These are phyloP conservation scores for Pachliopta kotzebuea DNA, from an alignment of 2,888 invertebrate genomes.

Conservation along the genomic window DNA sequence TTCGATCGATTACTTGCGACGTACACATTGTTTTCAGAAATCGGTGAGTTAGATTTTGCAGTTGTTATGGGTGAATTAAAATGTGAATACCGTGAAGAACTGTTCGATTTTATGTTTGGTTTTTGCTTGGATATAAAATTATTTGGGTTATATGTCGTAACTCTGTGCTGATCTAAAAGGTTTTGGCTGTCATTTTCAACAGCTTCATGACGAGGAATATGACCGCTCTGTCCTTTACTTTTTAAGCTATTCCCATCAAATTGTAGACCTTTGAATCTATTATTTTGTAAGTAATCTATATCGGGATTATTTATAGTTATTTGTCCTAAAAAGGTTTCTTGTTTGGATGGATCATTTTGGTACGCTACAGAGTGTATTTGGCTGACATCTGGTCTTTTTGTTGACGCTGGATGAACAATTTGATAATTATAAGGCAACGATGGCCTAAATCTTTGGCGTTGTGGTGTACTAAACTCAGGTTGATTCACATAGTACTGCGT, in stretches of 20 bases:
- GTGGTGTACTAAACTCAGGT: slow-evolving; percentile 63
- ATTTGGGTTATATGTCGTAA: slow-evolving; percentile 73
- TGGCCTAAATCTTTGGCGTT: slow-evolving; percentile 65
- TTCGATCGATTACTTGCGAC: slow-evolving; percentile 45
- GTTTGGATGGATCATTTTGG: slow-evolving; percentile 81
- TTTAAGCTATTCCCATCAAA: slow-evolving; percentile 76
- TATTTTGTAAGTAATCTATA: slow-evolving; percentile 70
- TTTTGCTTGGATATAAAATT: slow-evolving; percentile 61
- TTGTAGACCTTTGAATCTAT: slow-evolving; percentile 68
- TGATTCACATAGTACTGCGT: slow-evolving; percentile 72
- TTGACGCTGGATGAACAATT: slow-evolving; percentile 70
- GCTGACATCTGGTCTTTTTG: slow-evolving; percentile 78
- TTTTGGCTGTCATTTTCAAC: slow-evolving; percentile 68
- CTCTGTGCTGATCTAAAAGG: slow-evolving; percentile 66
- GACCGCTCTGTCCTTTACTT: slow-evolving; percentile 67
- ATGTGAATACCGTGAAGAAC: slow-evolving; percentile 52
- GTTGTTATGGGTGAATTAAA: slow-evolving; percentile 44
- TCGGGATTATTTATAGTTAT: slow-evolving; percentile 82
- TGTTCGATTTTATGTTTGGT: slow-evolving; percentile 59
- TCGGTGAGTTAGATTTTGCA: slow-evolving; percentile 41
- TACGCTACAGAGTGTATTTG: slow-evolving; percentile 80
- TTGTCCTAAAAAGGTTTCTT: slow-evolving; percentile 82
- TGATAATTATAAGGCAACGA: slow-evolving; percentile 70
- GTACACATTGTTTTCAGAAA: slow-evolving; percentile 44
- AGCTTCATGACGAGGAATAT: slow-evolving; percentile 64